These are phyloP conservation scores for Stenchaetothrips biformis DNA, from an alignment of 2,888 invertebrate species.

Conservation along the genomic window DNA sequence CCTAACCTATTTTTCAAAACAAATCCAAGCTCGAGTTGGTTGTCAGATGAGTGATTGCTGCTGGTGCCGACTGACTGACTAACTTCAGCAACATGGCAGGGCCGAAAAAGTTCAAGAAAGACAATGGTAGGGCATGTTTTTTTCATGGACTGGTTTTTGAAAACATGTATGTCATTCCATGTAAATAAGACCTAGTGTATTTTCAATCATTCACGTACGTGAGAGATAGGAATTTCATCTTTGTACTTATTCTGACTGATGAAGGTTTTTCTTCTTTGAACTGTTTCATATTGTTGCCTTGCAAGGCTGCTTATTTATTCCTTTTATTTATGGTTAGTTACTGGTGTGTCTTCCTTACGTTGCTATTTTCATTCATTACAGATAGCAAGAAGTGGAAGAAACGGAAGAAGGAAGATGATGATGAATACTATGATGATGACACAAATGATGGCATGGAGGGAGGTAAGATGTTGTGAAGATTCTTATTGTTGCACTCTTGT, in stretches of 20 bases:
- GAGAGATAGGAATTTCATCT: too few relatives aligned
- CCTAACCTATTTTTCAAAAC: not conserved
- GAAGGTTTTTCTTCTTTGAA: too few relatives aligned
- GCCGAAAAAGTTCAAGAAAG: constrained; percentile 28
- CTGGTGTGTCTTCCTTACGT: too few relatives aligned
- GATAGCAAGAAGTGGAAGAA: constrained; percentile 48
- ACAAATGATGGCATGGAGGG: constrained; percentile 44
- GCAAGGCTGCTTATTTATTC: too few relatives aligned
- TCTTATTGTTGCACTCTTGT: not conserved
- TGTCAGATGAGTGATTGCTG: not conserved
- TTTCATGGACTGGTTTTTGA: too few relatives aligned
- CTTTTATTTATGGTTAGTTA: too few relatives aligned
- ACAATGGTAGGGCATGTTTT: not conserved
- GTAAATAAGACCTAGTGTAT: too few relatives aligned
- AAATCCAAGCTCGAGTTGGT: not conserved
- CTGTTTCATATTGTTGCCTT: too few relatives aligned
- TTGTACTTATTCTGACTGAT: too few relatives aligned
- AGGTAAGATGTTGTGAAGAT: constrained; percentile 33
- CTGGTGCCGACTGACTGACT: too few relatives aligned
- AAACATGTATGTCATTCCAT: too few relatives aligned
- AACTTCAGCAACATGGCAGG: constrained; percentile 24
- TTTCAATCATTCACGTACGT: too few relatives aligned
- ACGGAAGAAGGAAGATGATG: constrained; percentile 53
- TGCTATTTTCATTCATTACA: not conserved
- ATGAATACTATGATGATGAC: constrained; percentile 51